These are phyloP conservation scores for Cynoglossus semilaevis DNA, from an alignment of 2,113 vertebrate species.

Conservation along the genomic window DNA sequence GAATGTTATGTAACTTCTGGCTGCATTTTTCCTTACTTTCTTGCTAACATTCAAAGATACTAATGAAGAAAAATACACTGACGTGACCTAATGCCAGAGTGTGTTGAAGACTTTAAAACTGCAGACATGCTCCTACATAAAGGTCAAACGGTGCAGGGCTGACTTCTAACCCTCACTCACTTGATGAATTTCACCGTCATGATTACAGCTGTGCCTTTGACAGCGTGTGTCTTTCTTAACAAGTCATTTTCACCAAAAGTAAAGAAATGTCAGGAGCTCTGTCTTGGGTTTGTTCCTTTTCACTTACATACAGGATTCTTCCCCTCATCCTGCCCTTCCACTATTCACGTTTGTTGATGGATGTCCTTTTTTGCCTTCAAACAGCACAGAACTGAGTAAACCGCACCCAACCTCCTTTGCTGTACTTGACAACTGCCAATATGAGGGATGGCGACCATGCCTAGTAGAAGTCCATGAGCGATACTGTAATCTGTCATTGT, in stretches of 20 bases:
- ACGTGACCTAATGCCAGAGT: no score
- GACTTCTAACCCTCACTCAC: conserved; percentile 11
- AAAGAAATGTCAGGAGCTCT: conserved; percentile 2
- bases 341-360: conserved; percentile 25
- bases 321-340: background rate
- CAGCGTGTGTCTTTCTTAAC: background rate
- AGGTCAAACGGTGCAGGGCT: conserved; percentile 9
- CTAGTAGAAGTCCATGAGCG: conserved; percentile 42
- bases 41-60: no score
- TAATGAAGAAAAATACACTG: no score
- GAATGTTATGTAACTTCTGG: no score
- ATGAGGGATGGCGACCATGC: conserved; percentile 52
- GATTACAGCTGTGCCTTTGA: conserved; percentile 1
- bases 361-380: conserved; percentile 40
- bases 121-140: background rate
- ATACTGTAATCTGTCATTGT: conserved; percentile 68
- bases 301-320: background rate
- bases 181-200: background rate
- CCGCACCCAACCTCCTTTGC: conserved; percentile 25
- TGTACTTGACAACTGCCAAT: conserved; percentile 61
- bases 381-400: conserved; percentile 29
- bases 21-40: no score
- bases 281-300: conserved; percentile 7
- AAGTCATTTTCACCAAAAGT: conserved; percentile 3
- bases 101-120: background rate